Conservation (phyloP, 2,888 invertebrate genomes). For the Steinernema hermaphroditum region DNA sequence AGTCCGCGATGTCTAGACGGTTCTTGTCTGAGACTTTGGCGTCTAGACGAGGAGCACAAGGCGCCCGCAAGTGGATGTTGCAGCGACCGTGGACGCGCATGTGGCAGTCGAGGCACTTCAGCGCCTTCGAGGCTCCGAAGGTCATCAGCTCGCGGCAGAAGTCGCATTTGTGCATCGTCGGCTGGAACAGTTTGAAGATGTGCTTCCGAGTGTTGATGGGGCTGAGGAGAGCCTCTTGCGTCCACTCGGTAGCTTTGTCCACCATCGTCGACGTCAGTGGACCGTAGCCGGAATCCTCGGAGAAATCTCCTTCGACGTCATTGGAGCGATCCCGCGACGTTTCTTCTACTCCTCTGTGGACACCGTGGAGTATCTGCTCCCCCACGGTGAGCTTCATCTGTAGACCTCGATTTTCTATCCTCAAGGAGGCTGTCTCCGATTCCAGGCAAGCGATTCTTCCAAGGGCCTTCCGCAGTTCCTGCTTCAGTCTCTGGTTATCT, state of each 20-base stretch:
- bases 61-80: not conserved
- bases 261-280: not conserved
- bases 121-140: not conserved
- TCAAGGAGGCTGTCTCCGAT: not conserved
- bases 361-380: not conserved
- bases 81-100: not conserved
- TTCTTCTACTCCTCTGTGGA: not conserved
- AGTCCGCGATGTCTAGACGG: not conserved
- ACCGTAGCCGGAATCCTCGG: too few species aligned
- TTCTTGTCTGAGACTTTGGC: not conserved
- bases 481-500: not conserved
- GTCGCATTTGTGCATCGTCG: not conserved
- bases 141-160: not conserved
- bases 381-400: not conserved
- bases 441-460: not conserved
- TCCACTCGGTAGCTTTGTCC: not conserved
- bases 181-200: not conserved
- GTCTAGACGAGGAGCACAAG: not conserved
- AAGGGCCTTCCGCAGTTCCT: not conserved
- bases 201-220: not conserved
- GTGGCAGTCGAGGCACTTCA: not conserved
- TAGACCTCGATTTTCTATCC: not conserved
- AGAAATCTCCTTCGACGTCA: too few species aligned
- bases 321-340: not conserved
- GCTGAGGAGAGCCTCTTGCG: not conserved